Percentiles rank a stretch among this genome's conserved stretches.
Evolutionary conservation across 1,140 invertebrate species (phyloP).

Genomic region (Dreissena polymorpha): DNA sequence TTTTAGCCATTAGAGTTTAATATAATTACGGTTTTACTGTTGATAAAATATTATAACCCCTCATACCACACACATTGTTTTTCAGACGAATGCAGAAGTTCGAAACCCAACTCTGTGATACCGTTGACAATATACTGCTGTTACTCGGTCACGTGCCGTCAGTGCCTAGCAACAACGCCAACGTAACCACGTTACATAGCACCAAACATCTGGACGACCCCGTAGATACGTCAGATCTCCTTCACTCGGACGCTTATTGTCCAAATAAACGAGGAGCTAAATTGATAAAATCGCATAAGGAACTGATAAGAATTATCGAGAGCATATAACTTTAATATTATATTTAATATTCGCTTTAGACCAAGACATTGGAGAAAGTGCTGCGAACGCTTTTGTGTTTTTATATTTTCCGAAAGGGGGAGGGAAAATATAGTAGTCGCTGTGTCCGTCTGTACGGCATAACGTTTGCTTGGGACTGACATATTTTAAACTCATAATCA

Average conservation of each 20-base stretch:
- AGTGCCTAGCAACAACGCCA: not conserved
- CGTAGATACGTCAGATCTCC: not conserved
- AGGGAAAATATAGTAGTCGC: too few species aligned
- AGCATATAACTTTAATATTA: slow-evolving; percentile 26
- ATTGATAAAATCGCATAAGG: slow-evolving; percentile 26
- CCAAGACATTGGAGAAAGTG: not conserved
- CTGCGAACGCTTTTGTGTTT: too few species aligned
- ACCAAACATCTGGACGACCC: too few species aligned
- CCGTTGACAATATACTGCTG: slow-evolving; percentile 52
- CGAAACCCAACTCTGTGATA: slow-evolving; percentile 43
- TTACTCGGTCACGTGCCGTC: slow-evolving; percentile 35
- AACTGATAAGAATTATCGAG: slow-evolving; percentile 12
- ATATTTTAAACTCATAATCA: too few species aligned
- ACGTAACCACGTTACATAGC: not conserved
- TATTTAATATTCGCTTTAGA: not conserved
- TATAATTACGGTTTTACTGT: too few species aligned
- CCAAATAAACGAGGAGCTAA: slow-evolving; percentile 3
- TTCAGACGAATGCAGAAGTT: slow-evolving; percentile 54
- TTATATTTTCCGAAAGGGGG: too few species aligned
- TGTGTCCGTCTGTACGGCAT: too few species aligned
- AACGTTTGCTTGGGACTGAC: too few species aligned
- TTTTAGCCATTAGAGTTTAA: too few species aligned
- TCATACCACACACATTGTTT: not conserved
- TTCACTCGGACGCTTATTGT: not conserved
- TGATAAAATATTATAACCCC: too few species aligned